These are phyloP conservation scores for Drosophila bocqueti DNA, from an alignment of 1,140 invertebrate species.

Conservation along the genomic window DNA sequence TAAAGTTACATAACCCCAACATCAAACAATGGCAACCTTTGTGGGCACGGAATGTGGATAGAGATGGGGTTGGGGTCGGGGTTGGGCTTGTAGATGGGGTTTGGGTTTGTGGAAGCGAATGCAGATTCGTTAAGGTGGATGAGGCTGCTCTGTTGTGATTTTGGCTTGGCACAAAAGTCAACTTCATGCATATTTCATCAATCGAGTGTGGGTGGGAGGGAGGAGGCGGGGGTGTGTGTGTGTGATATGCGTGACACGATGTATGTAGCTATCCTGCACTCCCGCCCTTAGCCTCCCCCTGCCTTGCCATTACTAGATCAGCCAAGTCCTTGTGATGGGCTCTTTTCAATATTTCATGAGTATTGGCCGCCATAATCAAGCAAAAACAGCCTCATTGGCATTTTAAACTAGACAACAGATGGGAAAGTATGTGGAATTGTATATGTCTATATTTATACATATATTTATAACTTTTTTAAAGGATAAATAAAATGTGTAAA, in stretches of 20 bases:
- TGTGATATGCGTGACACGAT: slow-evolving; percentile 44
- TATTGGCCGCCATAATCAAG: slow-evolving; percentile 76
- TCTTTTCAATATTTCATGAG: slow-evolving; percentile 80
- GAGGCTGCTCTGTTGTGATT: slow-evolving; percentile 70
- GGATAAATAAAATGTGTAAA: neutral
- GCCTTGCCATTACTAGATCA: slow-evolving; percentile 34
- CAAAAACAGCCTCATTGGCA: slow-evolving; percentile 51
- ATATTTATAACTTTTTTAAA: neutral
- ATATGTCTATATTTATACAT: neutral
- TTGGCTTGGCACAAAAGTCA: slow-evolving; percentile 76
- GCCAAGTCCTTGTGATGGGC: slow-evolving; percentile 52
- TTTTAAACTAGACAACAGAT: slow-evolving; percentile 62
- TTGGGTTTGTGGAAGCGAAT: slow-evolving; percentile 14
- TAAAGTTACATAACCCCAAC: slow-evolving; percentile 79
- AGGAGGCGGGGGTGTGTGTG: neutral
- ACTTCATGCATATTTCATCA: slow-evolving; percentile 82
- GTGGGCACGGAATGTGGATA: slow-evolving; percentile 4
- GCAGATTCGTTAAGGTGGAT: slow-evolving; percentile 42
- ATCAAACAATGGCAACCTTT: slow-evolving; percentile 50
- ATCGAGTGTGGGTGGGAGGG: slow-evolving; percentile 7
- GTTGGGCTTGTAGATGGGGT: neutral
- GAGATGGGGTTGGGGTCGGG: neutral
- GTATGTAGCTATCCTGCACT: slow-evolving; percentile 10
- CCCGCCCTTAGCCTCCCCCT: neutral
- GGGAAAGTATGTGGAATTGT: neutral